These are phyloP conservation scores for Chironomus riparius DNA, from an alignment of 2,888 invertebrate species.

Conservation along the genomic window DNA sequence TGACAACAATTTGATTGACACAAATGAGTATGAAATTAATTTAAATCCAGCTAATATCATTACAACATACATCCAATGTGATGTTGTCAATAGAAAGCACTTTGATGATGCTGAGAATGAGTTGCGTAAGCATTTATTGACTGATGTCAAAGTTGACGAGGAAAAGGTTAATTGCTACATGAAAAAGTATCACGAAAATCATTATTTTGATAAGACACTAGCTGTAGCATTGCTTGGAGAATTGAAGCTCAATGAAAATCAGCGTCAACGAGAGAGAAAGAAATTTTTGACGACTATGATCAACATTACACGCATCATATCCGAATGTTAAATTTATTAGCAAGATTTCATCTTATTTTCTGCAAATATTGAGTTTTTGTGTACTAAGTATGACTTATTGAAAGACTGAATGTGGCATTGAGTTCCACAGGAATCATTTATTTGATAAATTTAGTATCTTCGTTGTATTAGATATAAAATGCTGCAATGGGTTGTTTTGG, in stretches of 20 bases:
- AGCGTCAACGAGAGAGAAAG: background rate
- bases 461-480: too few species aligned
- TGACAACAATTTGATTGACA: background rate
- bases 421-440: too few species aligned
- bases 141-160: background rate
- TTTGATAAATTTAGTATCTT: too few species aligned
- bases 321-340: conserved; percentile 3
- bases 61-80: conserved; percentile 1
- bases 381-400: too few species aligned
- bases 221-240: conserved; percentile 3
- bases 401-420: too few species aligned
- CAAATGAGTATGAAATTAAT: background rate
- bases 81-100: background rate
- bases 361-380: too few species aligned
- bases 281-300: conserved; percentile 10
- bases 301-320: background rate
- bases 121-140: background rate
- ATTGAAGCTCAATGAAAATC: background rate
- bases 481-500: too few species aligned
- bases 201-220: conserved; percentile 15
- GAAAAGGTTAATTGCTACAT: conserved; percentile 13
- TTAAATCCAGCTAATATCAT: conserved; percentile 2
- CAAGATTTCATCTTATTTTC: background rate
- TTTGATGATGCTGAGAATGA: conserved; percentile 12
- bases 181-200: conserved; percentile 18